Conservation (phyloP, 2,797 vertebrate species). For the Pipistrellus pygmaeus region DNA sequence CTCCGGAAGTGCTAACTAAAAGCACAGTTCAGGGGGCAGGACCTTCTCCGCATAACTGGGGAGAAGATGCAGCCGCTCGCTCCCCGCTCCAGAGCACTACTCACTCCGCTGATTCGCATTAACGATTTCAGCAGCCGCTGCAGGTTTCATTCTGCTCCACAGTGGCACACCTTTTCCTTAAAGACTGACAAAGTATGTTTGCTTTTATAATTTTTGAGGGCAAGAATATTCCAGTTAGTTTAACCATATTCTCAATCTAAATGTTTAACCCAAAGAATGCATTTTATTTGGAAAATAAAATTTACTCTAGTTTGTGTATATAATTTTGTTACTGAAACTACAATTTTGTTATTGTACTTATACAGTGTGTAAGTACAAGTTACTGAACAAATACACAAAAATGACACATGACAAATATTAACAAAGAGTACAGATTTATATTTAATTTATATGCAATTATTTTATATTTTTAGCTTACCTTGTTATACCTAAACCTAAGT, state of each 20-base stretch:
- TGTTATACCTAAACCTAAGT: background rate
- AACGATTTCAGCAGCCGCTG: background rate
- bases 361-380: background rate
- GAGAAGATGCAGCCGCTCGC: background rate
- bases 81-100: background rate
- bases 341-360: too few species aligned
- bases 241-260: background rate
- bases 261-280: background rate
- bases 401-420: background rate
- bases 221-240: background rate
- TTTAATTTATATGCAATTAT: slow-evolving; percentile 13
- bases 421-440: background rate
- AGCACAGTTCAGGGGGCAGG: background rate
- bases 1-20: slow-evolving; percentile 42
- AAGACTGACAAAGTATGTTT: background rate
- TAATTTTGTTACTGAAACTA: slow-evolving; percentile 53
- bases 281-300: slow-evolving; percentile 39
- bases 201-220: background rate
- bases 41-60: background rate
- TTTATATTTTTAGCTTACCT: background rate
- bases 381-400: background rate
- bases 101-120: background rate
- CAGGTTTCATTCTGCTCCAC: slow-evolving; percentile 34
- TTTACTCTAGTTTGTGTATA: background rate
- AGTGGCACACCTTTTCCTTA: background rate